phyloP scores from a whole-genome alignment of 1,140 invertebrate genomes.

The Aphis craccivora region DNA sequence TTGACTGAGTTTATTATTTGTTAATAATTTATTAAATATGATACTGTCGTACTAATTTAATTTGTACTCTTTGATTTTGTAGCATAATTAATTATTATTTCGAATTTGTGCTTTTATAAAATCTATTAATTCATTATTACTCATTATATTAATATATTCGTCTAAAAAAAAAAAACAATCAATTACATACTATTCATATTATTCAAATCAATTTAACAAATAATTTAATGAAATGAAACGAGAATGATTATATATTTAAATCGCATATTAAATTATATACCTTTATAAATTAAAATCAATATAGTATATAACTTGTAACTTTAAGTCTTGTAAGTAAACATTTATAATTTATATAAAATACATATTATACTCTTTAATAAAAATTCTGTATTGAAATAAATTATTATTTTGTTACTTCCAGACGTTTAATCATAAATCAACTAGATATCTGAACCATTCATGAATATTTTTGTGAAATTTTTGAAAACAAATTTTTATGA shows the following conservation, averaged over 20 bases:
- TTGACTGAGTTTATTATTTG: neutral
- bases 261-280: neutral
- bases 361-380: neutral
- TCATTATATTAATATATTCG: neutral
- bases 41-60: neutral
- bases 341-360: neutral
- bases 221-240: neutral
- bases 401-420: neutral
- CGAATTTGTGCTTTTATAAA: neutral
- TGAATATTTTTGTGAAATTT: too few relatives aligned
- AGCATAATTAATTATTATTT: neutral
- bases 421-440: too few relatives aligned
- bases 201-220: neutral
- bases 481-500: too few relatives aligned
- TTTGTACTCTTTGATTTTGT: neutral
- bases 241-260: neutral
- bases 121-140: neutral
- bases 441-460: neutral
- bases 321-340: neutral
- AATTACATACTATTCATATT: neutral
- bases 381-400: neutral
- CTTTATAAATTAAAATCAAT: neutral
- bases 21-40: neutral
- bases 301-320: neutral
- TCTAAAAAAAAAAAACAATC: neutral